These are phyloP conservation scores for Idaea straminata DNA, from an alignment of 2,888 invertebrate genomes.

Conservation along the genomic window DNA sequence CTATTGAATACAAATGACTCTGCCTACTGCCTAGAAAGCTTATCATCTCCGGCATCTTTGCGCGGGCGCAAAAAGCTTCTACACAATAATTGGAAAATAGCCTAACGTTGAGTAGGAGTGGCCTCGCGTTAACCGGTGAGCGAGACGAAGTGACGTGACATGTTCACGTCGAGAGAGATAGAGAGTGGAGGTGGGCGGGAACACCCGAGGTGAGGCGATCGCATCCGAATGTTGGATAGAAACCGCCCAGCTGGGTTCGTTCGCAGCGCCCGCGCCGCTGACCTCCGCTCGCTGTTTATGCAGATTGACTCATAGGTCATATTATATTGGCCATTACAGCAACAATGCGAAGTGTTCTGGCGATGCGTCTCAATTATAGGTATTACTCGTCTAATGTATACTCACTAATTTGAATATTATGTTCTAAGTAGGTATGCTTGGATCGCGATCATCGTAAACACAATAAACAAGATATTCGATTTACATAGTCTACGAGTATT, in stretches of 20 bases:
- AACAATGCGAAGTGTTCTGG: slow-evolving; percentile 56
- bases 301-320: slow-evolving; percentile 33
- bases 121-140: slow-evolving; percentile 40
- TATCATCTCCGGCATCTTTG: slow-evolving; percentile 60
- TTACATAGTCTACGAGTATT: neutral
- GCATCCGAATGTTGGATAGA: slow-evolving; percentile 59
- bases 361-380: slow-evolving; percentile 48
- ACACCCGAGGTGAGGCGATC: slow-evolving; percentile 58
- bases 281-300: slow-evolving; percentile 40
- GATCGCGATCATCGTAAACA: slow-evolving; percentile 39
- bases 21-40: slow-evolving; percentile 64
- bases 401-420: slow-evolving; percentile 10
- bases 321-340: slow-evolving; percentile 30
- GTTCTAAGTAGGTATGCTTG: slow-evolving; percentile 36
- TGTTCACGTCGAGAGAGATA: slow-evolving; percentile 44
- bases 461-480: slow-evolving; percentile 11
- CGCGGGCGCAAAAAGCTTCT: slow-evolving; percentile 67
- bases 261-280: slow-evolving; percentile 41
- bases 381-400: slow-evolving; percentile 40
- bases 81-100: slow-evolving; percentile 75
- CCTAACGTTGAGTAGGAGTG: slow-evolving; percentile 66
- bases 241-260: slow-evolving; percentile 66
- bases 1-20: slow-evolving; percentile 47
- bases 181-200: slow-evolving; percentile 59
- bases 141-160: slow-evolving; percentile 46